These are phyloP conservation scores for Lasioglossum albipes DNA, from an alignment of 1,140 invertebrate species.

Conservation along the genomic window DNA sequence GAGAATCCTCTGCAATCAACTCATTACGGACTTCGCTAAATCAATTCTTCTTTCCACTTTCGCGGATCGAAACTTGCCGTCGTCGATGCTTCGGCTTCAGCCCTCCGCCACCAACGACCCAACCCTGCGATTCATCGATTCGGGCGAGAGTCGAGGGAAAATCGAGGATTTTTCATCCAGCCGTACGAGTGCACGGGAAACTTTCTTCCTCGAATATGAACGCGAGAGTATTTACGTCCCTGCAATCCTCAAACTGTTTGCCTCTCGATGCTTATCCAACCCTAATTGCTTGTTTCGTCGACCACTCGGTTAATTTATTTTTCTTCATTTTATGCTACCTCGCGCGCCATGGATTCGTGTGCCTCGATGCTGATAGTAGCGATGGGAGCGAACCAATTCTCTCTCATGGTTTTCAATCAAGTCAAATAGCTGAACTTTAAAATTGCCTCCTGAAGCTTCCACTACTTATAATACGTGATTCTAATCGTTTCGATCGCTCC, in stretches of 20 bases:
- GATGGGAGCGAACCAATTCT: too few species aligned
- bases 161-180: background rate
- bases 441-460: too few species aligned
- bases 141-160: background rate
- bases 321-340: background rate
- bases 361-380: too few species aligned
- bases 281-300: conserved; percentile 1
- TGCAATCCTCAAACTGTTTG: background rate
- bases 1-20: conserved; percentile 58
- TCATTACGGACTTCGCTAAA: conserved; percentile 56
- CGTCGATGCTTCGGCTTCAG: background rate
- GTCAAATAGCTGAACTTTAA: too few species aligned
- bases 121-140: too few species aligned
- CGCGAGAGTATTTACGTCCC: background rate
- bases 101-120: background rate
- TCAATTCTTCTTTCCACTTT: conserved; percentile 43
- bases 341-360: too few species aligned
- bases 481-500: too few species aligned
- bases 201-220: conserved; percentile 2
- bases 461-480: too few species aligned
- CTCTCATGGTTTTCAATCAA: too few species aligned
- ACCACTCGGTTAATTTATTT: background rate
- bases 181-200: background rate
- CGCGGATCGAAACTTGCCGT: conserved; percentile 15
- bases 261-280: background rate